These are phyloP conservation scores for Nemapogon koenigi DNA, from an alignment of 2,888 invertebrate species.

Conservation along the genomic window DNA sequence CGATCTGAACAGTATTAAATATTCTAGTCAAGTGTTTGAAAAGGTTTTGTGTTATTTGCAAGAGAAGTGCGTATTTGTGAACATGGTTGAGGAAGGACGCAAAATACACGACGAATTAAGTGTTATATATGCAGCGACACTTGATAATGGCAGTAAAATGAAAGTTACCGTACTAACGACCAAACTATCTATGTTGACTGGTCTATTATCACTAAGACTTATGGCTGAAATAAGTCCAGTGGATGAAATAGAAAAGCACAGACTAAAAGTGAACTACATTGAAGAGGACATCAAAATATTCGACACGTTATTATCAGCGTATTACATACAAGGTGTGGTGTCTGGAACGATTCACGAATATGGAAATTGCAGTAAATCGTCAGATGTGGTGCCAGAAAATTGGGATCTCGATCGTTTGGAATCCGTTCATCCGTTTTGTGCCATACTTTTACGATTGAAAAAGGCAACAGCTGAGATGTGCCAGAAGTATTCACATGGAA, in stretches of 20 bases:
- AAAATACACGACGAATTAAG: no score
- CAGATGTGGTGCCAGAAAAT: constrained; percentile 23
- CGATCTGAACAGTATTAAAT: no score
- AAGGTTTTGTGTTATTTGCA: no score
- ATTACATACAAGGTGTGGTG: constrained; percentile 57
- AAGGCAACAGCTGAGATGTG: constrained; percentile 35
- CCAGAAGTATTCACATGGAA: constrained; percentile 54
- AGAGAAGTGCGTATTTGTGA: no score
- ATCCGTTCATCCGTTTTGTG: constrained; percentile 54
- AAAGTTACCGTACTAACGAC: constrained; percentile 30
- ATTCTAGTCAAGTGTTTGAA: no score
- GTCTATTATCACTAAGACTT: constrained; percentile 61
- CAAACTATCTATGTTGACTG: constrained; percentile 45
- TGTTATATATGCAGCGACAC: no score
- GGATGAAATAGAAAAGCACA: constrained; percentile 84
- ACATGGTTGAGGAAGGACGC: no score
- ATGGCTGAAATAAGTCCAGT: constrained; percentile 72
- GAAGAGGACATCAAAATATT: constrained; percentile 72
- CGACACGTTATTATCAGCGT: constrained; percentile 59
- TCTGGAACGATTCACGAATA: constrained; percentile 35
- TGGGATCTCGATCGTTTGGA: constrained; percentile 25
- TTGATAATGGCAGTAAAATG: constrained; percentile 11
- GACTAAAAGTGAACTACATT: constrained; percentile 73
- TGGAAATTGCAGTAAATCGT: constrained; percentile 23
- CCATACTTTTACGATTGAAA: constrained; percentile 39